Base-by-base conservation (phyloP, 2,888 invertebrate species). In the Noctua pronuba region DNA sequence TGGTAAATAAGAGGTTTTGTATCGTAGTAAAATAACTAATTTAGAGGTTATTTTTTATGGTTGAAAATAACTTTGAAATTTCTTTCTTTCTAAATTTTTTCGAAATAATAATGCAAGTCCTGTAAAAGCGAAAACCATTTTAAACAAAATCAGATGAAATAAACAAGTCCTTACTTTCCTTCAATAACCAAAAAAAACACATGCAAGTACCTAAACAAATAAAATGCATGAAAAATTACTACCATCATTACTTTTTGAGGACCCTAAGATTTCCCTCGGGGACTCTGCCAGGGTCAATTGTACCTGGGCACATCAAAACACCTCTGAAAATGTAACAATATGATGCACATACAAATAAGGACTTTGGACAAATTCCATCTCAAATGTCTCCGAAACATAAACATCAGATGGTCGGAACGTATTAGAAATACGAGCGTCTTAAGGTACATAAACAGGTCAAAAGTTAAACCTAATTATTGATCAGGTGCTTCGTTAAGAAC, bases 231-330 rank as follows among this genome's bases (percentile, higher is more conserved):
- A 73, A 66, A 75, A 76, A 81, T 67, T 0, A 60, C 18, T 46
- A n/a, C 35, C 49, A 52, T 68, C 55, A 77, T 84, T 68, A 73
- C 62, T 71, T 72, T 62, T 73, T 62, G 70, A 46, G 35, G n/a
- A 38, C 55, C 16, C 24, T 4, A 35, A 74, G 68, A 84, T 85
- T 84, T 85, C 85, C 79, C 85, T 0, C 0, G 52, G 71, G 85
- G 38, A 31, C 44, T 28, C 71, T 24, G 16, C 66, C 55, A 66
- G 38, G 49, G 31, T 64, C 35, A 62, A 71, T 71, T 41, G 67
- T 58, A 2, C 46, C 46, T 38, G 35, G 52, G 49, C 71, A 69
- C 44, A 5, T 35, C 35, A 58, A 64, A 21, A 71, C 21, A 21
- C 31, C 52, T 60, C 28, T 16, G n/a, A 75, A 55, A 79, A 21